A percentile compares a stretch with the other conserved stretches of the same genome.
phyloP scores from a whole-genome alignment of 2,797 vertebrate genomes.

The Labroides dimidiatus region DNA sequence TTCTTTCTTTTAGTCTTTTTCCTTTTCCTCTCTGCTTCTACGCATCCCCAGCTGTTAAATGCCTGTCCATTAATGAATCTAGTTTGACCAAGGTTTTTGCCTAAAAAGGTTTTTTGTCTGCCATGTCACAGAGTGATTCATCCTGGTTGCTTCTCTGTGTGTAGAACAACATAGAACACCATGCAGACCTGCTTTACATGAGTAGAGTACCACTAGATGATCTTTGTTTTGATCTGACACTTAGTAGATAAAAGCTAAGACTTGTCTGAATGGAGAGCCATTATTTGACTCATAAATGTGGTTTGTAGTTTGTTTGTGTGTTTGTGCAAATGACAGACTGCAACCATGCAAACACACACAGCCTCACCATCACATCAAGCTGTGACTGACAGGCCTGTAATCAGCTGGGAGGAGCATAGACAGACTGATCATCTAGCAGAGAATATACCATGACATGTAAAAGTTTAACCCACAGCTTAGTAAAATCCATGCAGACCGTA shows the following conservation, averaged over 20 bases:
- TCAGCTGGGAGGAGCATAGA: slow-evolving; percentile 37
- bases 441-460: slow-evolving; percentile 32
- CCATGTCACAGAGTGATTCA: no score
- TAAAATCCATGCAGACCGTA: slow-evolving; percentile 21
- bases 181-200: no score
- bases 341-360: slow-evolving; percentile 26
- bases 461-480: slow-evolving; percentile 30
- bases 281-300: slow-evolving; percentile 28
- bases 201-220: no score
- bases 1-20: no score
- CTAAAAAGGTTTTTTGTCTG: no score
- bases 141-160: no score
- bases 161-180: no score
- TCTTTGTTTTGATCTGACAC: no score
- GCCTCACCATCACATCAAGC: slow-evolving; percentile 3
- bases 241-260: neutral
- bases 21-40: no score
- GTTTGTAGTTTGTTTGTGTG: neutral
- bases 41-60: no score
- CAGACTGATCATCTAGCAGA: slow-evolving; percentile 22
- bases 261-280: neutral
- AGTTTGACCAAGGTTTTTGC: no score
- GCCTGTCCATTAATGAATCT: no score
- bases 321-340: neutral
- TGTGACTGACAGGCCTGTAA: slow-evolving; percentile 59